A percentile compares a stretch with the other conserved stretches of the same genome.
These are phyloP conservation scores for Trachelus troglodyta DNA, from an alignment of 2,888 invertebrate genomes.

Conservation along the genomic window DNA sequence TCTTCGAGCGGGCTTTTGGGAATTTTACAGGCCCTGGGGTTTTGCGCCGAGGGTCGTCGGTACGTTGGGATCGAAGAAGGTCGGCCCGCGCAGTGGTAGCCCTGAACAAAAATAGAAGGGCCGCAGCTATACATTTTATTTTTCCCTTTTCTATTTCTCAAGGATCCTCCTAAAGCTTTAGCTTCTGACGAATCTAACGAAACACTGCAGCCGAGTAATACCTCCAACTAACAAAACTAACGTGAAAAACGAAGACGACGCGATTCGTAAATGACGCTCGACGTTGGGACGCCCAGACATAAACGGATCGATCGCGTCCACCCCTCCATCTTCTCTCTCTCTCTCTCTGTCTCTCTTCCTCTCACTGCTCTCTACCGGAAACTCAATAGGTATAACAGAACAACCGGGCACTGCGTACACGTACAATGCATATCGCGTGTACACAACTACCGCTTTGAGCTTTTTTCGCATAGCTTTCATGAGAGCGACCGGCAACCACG, in stretches of 20 bases:
- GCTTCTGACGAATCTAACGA: neutral
- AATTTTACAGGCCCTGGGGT: neutral
- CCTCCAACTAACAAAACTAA: neutral
- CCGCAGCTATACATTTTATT: neutral
- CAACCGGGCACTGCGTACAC: neutral
- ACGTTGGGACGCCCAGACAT: slow-evolving; percentile 51
- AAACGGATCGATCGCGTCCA: slow-evolving; percentile 56
- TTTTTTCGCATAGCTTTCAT: neutral
- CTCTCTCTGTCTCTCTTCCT: neutral
- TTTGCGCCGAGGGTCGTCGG: neutral
- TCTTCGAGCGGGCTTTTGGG: neutral
- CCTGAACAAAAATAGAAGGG: neutral
- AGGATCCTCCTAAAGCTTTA: neutral
- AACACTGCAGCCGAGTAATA: neutral
- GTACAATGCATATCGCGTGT: neutral
- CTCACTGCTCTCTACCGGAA: neutral
- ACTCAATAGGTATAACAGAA: neutral
- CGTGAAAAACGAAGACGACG: neutral
- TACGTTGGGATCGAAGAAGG: neutral
- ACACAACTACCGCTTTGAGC: neutral
- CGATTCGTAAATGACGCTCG: slow-evolving; percentile 25
- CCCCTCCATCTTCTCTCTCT: slow-evolving; percentile 40
- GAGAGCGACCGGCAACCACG: neutral
- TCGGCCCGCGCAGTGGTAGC: neutral
- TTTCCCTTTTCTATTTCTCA: neutral